Evolutionary conservation across 2,797 vertebrate genomes (phyloP).

Genomic region (Odontamblyopus lacepedii): DNA sequence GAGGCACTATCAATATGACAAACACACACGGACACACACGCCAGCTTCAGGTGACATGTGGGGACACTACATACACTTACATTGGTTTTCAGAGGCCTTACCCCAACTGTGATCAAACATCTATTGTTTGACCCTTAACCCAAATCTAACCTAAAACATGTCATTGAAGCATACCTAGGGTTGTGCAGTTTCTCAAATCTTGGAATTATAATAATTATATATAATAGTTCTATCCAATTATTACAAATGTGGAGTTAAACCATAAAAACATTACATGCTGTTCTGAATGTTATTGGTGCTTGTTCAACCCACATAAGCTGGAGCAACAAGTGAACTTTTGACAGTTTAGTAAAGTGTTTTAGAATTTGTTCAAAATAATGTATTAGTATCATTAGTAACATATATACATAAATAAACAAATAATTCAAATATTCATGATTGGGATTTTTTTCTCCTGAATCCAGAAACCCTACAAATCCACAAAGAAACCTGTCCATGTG

Average conservation of each 20-base stretch:
- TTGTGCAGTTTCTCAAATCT: too few species aligned
- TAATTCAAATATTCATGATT: too few species aligned
- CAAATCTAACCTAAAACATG: neutral
- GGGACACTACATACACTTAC: neutral
- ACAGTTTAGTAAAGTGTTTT: too few species aligned
- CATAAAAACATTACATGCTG: too few species aligned
- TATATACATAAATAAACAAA: too few species aligned
- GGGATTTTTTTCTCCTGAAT: neutral
- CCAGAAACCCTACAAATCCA: neutral
- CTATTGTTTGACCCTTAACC: neutral
- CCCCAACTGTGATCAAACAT: neutral
- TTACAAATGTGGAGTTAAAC: too few species aligned
- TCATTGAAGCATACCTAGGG: too few species aligned
- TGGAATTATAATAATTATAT: neutral
- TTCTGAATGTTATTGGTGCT: neutral
- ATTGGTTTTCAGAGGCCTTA: neutral
- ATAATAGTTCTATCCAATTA: neutral
- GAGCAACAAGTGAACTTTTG: neutral
- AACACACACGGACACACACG: slow-evolving; percentile 32
- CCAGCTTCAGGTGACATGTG: too few species aligned
- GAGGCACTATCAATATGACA: slow-evolving; percentile 30
- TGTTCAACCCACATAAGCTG: neutral
- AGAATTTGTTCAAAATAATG: too few species aligned
- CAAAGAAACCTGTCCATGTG: neutral
- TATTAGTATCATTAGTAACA: too few species aligned